These are phyloP conservation scores for Meta bourneti DNA, from an alignment of 2,888 invertebrate species.

Conservation along the genomic window DNA sequence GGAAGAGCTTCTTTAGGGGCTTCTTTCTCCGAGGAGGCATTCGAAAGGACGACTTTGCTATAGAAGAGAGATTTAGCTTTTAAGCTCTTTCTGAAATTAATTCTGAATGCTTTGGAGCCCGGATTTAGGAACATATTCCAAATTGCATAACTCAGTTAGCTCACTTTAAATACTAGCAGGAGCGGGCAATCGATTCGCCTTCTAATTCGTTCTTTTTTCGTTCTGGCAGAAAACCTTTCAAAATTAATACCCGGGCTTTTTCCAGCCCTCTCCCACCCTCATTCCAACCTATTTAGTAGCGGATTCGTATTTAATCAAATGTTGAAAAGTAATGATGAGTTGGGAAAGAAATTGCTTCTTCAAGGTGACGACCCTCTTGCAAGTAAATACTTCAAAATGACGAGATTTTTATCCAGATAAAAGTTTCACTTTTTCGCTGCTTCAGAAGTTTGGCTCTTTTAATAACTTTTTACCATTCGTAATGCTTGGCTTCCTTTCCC, in stretches of 20 bases:
- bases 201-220: constrained; percentile 71
- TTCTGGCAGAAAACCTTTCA: constrained; percentile 63
- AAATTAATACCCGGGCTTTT: constrained; percentile 73
- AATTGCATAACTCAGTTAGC: constrained; percentile 76
- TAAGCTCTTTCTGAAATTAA: constrained; percentile 77
- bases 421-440: constrained; percentile 72
- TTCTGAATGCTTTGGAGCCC: constrained; percentile 74
- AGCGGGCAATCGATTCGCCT: constrained; percentile 71
- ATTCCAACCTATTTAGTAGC: constrained; percentile 65
- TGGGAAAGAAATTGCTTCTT: constrained; percentile 66
- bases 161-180: constrained; percentile 72
- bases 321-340: constrained; percentile 76
- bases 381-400: constrained; percentile 69
- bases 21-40: constrained; percentile 73
- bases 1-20: constrained; percentile 67
- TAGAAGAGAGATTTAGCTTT: constrained; percentile 76
- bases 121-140: constrained; percentile 76
- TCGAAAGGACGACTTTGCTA: constrained; percentile 68
- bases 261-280: constrained; percentile 38
- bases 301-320: constrained; percentile 75
- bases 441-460: constrained; percentile 66
- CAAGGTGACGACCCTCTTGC: constrained; percentile 72
- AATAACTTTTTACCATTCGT: constrained; percentile 69
- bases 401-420: constrained; percentile 54
- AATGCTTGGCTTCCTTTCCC: constrained; percentile 36